Percentiles rank a stretch among this genome's conserved stretches.
Evolutionary conservation across 2,113 vertebrate species (phyloP).

Genomic region (Parus major): DNA sequence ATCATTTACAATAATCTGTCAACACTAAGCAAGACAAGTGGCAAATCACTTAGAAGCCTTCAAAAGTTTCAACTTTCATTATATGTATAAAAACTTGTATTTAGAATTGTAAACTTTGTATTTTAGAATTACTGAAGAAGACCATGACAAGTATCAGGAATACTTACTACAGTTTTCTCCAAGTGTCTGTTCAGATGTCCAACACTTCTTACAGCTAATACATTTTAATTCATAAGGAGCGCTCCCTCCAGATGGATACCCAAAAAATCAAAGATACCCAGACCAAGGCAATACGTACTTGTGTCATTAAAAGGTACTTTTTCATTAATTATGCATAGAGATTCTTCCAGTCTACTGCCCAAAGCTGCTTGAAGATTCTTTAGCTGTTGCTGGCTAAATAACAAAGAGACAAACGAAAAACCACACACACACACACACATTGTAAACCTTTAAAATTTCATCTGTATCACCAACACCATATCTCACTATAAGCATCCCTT

Average conservation of each 20-base stretch:
- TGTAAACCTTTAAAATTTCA: background rate
- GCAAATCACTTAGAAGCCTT: background rate
- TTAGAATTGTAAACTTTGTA: background rate
- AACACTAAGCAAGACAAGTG: background rate
- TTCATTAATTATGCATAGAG: slow-evolving; percentile 92
- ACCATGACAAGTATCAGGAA: background rate
- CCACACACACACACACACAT: slow-evolving; percentile 1
- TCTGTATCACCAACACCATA: background rate
- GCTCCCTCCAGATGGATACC: background rate
- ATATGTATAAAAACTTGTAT: background rate
- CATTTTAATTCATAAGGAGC: background rate
- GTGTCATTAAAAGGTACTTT: slow-evolving; percentile 99
- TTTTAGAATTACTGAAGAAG: background rate
- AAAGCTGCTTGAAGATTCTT: slow-evolving; percentile 91
- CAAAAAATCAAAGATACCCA: background rate
- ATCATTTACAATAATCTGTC: background rate
- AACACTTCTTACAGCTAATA: background rate
- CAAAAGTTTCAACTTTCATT: background rate
- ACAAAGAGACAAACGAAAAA: slow-evolving; percentile 49
- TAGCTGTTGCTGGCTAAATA: slow-evolving; percentile 92
- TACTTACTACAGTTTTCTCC: background rate
- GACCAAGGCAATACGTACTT: slow-evolving; percentile 81
- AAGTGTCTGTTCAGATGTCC: background rate
- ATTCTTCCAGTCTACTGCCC: slow-evolving; percentile 91
- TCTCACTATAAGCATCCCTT: background rate